Conservation (phyloP, 2,888 invertebrate genomes). For the Linnaemya tessellans region DNA sequence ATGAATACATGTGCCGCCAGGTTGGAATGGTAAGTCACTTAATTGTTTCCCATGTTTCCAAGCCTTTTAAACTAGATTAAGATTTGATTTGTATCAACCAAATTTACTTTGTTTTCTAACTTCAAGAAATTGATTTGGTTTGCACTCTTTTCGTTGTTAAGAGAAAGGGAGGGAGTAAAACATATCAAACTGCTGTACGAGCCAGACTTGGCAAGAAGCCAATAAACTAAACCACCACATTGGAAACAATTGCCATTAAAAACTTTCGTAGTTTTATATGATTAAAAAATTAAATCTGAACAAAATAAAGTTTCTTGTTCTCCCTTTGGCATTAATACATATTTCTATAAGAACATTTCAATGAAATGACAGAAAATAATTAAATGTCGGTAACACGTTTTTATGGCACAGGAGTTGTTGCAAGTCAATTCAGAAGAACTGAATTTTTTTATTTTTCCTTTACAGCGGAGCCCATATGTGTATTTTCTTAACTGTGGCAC, state of each 20-base stretch:
- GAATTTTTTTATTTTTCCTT: slow-evolving; percentile 30
- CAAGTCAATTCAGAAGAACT: neutral
- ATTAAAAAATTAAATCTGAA: slow-evolving; percentile 20
- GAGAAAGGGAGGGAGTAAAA: neutral
- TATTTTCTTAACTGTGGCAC: slow-evolving; percentile 83
- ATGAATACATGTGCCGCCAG: slow-evolving; percentile 84
- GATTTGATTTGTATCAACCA: neutral
- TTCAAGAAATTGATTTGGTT: slow-evolving; percentile 13
- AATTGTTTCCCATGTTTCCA: neutral
- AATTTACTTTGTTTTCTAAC: slow-evolving; percentile 1
- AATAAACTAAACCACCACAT: slow-evolving; percentile 68
- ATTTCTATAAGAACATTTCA: slow-evolving; percentile 29
- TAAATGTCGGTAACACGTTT: slow-evolving; percentile 18
- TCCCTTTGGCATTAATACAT: slow-evolving; percentile 3
- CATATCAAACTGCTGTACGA: neutral
- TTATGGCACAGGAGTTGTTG: neutral
- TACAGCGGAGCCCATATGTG: slow-evolving; percentile 82
- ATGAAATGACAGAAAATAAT: slow-evolving; percentile 23
- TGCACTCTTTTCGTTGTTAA: slow-evolving; percentile 3
- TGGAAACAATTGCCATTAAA: slow-evolving; percentile 63
- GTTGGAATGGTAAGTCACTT: slow-evolving; percentile 82
- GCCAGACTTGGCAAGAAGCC: slow-evolving; percentile 55
- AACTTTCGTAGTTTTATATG: slow-evolving; percentile 58
- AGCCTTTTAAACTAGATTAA: neutral
- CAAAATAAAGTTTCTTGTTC: slow-evolving; percentile 37